phyloP scores from a whole-genome alignment of 2,113 vertebrate species.

The Bubo scandiacus region DNA sequence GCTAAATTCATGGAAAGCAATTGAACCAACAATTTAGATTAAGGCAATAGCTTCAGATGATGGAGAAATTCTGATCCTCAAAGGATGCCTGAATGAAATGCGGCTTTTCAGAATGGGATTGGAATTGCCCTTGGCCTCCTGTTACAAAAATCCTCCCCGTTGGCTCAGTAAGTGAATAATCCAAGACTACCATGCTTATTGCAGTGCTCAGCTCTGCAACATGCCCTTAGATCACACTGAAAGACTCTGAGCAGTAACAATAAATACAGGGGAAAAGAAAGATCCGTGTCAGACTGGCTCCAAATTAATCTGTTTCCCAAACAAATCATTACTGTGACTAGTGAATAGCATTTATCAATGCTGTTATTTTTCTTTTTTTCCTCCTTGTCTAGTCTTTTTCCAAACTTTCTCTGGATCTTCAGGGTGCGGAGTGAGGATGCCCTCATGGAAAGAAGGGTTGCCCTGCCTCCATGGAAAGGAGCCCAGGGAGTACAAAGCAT shows the following conservation, averaged over 20 bases:
- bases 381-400: background rate
- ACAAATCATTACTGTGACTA: background rate
- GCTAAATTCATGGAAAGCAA: slow-evolving; percentile 42
- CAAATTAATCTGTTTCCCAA: background rate
- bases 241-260: background rate
- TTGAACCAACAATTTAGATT: slow-evolving; percentile 9
- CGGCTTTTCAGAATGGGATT: background rate
- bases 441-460: background rate
- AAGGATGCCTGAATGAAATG: slow-evolving; percentile 20
- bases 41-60: background rate
- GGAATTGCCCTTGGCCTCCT: slow-evolving; percentile 11
- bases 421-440: background rate
- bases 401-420: background rate
- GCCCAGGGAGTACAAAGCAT: background rate
- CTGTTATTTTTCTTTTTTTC: background rate
- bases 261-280: background rate
- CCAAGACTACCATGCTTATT: background rate
- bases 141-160: background rate
- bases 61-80: slow-evolving; percentile 20
- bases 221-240: background rate
- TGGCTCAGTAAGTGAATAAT: background rate
- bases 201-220: background rate
- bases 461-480: background rate
- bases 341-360: background rate
- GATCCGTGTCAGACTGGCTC: background rate